Conservation (phyloP, 2,888 invertebrate species). For the Polydesmus complanatus region DNA sequence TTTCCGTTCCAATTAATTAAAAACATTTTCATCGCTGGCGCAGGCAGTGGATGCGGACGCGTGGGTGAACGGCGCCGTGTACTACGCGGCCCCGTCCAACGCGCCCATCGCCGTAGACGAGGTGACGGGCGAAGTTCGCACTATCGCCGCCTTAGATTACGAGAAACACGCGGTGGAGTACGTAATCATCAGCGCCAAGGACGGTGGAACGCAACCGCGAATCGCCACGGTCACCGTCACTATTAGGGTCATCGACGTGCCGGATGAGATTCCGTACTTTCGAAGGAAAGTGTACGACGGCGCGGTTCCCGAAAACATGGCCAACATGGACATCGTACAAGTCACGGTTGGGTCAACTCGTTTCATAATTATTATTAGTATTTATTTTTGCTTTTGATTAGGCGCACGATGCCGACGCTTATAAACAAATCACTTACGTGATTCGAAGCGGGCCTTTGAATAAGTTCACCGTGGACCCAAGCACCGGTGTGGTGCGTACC, state of each 20-base stretch:
- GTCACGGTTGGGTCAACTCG: conserved; percentile 45
- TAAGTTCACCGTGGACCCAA: conserved; percentile 66
- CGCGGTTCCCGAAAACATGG: conserved; percentile 68
- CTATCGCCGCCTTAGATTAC: conserved; percentile 60
- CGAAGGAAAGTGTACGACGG: conserved; percentile 56
- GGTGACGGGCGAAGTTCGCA: conserved; percentile 61
- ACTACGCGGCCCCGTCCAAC: conserved; percentile 55
- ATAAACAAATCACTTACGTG: conserved; percentile 53
- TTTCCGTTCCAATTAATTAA: neutral
- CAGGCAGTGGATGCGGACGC: conserved; percentile 72
- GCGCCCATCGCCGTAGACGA: conserved; percentile 67
- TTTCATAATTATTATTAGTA: neutral
- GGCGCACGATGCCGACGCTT: conserved; percentile 55
- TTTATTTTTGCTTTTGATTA: neutral
- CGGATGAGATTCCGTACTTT: conserved; percentile 72
- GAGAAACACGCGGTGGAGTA: conserved; percentile 65
- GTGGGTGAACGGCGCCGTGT: conserved; percentile 65
- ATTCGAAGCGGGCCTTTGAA: conserved; percentile 67
- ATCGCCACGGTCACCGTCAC: conserved; percentile 76
- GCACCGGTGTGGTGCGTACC: conserved; percentile 63
- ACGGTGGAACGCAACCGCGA: conserved; percentile 70
- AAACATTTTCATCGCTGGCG: neutral
- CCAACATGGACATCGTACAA: conserved; percentile 60
- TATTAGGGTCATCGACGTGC: conserved; percentile 59
- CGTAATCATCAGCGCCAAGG: conserved; percentile 77